Base-by-base conservation (phyloP, 2,888 invertebrate species). In the Drosophila mulleri region DNA sequence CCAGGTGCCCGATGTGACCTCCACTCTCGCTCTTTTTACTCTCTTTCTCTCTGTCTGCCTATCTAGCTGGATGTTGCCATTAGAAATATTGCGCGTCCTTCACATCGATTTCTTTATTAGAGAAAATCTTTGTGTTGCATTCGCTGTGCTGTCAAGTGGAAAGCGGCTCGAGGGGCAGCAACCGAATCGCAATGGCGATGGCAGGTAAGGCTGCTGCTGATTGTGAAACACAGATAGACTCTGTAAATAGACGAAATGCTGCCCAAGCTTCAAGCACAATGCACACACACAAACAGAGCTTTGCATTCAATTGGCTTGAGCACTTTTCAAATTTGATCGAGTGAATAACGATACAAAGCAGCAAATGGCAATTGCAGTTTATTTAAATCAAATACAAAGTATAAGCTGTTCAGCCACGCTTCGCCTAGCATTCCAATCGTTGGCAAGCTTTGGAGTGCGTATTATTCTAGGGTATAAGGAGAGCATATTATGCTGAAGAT, bases 281-380 rank as follows among this genome's bases (percentile, higher is more conserved):
- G 58, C 66, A 73, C 59, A 70, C 47, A 67, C 67, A 57, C 65
- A 67, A 52, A 53, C 60, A 52, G 14, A 29, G 50, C 60, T 37
- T 47, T 7, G 20, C 53, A 53, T 60, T 88, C 82, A 84, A 84
- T 84, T 88, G 83, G 74, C 76, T 57, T 53, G 67, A 79, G 89
- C 79, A 86, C 87, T 87, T 89, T 86, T 79, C 72, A 74, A 89
- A 89, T 83, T 88, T 83, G 82, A 87, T 89, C 77, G 80, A 87
- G 70, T 79, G 89, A 83, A 76, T 68, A 71, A 71, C 79, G 71
- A 48, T 71, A 83, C 75, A 87, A 79, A 70, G 82, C 63, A 70
- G 72, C 72, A 72, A 84, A 80, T 77, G 69, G 67, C 80, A 84
- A 77, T 73, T 70, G 66, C 71, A 70, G 60, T 53, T 63, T 63